Base-by-base conservation (phyloP, 2,888 invertebrate genomes). In the Rhingia campestris region DNA sequence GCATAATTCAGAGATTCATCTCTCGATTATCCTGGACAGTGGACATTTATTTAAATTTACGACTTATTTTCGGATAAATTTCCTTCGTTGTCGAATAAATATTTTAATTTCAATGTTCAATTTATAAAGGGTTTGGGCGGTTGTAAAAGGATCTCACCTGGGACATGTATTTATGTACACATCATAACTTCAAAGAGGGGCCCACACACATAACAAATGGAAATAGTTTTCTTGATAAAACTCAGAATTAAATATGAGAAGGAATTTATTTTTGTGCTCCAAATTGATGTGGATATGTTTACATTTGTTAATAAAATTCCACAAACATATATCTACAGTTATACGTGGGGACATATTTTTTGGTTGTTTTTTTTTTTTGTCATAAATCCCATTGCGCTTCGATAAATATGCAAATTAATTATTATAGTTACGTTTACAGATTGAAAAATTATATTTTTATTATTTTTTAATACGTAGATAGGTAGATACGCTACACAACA, bases 371-470 rank as follows among this genome's bases (percentile, higher is more conserved):
- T 43, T 47, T 12, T 14, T 30, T 49, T 47, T n/a, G n/a, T 35
- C 61, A 49, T 49, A 58, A 37, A 49, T 74, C 41, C 43, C 58
- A 72, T 54, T 54, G 4, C 43, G 74, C 47, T 56, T 58, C 63
- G 37, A 63, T 69, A 58, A 74, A 74, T 67, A 81, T 69, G 67
- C 69, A 81, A 81, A 74, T 74, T 74, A 74, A 81, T 81, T 69
- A 56, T 47, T 53, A 69, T 63, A 53, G 59, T 77, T 61, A 22
- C 41, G 58, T 81, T 69, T 74, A 72, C 73, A 53, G 33, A 63
- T 63, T 74, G 56, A 43, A 58, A 66, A 74, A 67, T 79, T 39
- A 73, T 61, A 67, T 79, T 63, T 37, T 51, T 72, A 58, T 54
- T 54, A 39, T 41, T 79, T 51, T 58, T 37, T 22, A 69, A 72